These are phyloP conservation scores for Drosophila pruinosa DNA, from an alignment of 1,140 invertebrate genomes.

Conservation along the genomic window DNA sequence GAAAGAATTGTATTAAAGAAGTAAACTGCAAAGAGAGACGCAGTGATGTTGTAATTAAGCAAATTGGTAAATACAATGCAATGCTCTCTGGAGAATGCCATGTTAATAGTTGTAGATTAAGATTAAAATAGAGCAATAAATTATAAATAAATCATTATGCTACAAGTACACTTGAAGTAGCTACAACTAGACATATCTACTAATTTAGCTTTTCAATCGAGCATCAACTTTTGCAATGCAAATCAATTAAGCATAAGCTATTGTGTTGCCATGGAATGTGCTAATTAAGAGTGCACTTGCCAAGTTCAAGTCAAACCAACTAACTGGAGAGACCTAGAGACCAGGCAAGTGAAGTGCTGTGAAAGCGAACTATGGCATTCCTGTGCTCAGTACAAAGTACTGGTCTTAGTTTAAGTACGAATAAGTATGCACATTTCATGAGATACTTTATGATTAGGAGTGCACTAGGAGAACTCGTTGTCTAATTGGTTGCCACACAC, in stretches of 20 bases:
- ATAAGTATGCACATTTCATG: slow-evolving; percentile 6
- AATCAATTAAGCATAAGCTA: neutral
- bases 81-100: too few species aligned
- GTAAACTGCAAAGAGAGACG: too few species aligned
- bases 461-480: slow-evolving; percentile 2
- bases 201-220: neutral
- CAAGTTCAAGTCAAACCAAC: neutral
- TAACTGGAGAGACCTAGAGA: neutral
- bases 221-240: neutral
- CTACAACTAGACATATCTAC: neutral
- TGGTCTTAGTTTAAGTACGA: neutral
- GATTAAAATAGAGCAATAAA: too few species aligned
- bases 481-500: slow-evolving; percentile 18
- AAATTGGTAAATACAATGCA: too few species aligned
- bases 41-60: too few species aligned
- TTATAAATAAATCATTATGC: too few species aligned
- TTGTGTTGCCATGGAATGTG: neutral
- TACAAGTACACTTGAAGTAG: too few species aligned
- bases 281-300: neutral
- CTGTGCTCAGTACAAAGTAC: neutral
- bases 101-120: too few species aligned
- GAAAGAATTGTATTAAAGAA: too few species aligned
- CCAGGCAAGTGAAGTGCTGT: neutral
- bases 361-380: neutral
- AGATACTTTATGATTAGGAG: slow-evolving; percentile 7